A percentile compares a stretch with the other conserved stretches of the same genome.
phyloP scores from a whole-genome alignment of 2,113 vertebrate genomes.

The Leiothrix lutea region DNA sequence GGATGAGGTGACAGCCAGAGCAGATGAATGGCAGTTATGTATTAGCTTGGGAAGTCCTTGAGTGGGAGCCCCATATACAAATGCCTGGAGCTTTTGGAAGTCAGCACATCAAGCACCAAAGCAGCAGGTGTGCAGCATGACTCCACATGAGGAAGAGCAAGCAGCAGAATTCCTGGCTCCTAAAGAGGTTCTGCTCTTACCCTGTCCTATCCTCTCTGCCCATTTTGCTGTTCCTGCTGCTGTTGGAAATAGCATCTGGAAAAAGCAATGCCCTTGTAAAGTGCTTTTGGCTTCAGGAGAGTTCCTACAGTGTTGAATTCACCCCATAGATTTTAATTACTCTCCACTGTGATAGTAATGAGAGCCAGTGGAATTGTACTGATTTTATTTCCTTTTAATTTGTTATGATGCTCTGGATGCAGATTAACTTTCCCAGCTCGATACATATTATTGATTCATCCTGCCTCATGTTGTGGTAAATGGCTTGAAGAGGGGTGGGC shows the following conservation, averaged over 20 bases:
- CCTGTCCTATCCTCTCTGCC: not conserved
- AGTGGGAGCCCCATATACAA: not conserved
- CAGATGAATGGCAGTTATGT: not conserved
- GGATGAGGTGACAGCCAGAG: not conserved
- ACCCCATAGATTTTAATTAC: constrained; percentile 61
- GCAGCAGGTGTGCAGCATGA: not conserved
- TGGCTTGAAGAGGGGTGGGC: not conserved
- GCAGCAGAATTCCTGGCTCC: not conserved
- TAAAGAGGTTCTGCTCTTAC: not conserved
- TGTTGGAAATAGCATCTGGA: not conserved
- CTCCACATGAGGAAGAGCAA: not conserved
- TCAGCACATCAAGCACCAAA: not conserved
- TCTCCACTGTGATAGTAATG: constrained; percentile 39
- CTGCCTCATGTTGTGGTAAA: not conserved
- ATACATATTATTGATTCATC: constrained; percentile 51
- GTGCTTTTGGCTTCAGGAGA: not conserved
- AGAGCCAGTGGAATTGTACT: constrained; percentile 41
- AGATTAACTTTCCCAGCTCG: constrained; percentile 50
- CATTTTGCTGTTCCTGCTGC: not conserved
- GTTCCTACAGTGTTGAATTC: not conserved
- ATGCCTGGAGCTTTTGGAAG: not conserved
- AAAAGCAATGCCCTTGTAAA: not conserved
- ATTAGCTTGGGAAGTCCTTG: not conserved
- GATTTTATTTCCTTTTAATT: constrained; percentile 70
- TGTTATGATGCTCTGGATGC: constrained; percentile 54